phyloP scores from a whole-genome alignment of 2,113 vertebrate species.

The Lota lota region DNA sequence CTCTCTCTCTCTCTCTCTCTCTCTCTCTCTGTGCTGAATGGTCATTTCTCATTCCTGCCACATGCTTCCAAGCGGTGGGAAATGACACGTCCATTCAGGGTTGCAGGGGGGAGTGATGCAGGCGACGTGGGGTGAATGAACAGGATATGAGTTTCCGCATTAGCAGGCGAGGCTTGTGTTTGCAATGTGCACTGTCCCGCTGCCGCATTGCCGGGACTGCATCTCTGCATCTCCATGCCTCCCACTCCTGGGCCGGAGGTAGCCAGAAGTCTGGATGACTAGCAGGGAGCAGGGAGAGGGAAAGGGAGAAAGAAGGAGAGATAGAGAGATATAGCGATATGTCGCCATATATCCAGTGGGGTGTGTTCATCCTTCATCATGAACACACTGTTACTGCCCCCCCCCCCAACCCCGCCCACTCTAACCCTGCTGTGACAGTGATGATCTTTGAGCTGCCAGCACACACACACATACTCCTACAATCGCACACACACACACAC shows the following conservation, averaged over 20 bases:
- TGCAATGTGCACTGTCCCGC: background rate
- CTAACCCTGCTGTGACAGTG: constrained; percentile 19
- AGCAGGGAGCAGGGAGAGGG: background rate
- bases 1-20: too few species aligned
- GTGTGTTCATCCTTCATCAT: constrained; percentile 24
- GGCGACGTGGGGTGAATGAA: constrained; percentile 23
- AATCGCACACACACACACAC: constrained; percentile 9
- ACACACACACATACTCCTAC: background rate
- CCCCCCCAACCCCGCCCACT: constrained; percentile 5
- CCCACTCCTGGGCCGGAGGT: constrained; percentile 16
- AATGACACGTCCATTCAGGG: constrained; percentile 27
- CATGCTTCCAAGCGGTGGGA: constrained; percentile 16
- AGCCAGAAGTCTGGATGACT: constrained; percentile 5
- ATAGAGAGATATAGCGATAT: background rate
- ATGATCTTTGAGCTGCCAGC: constrained; percentile 2
- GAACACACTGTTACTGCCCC: constrained; percentile 20
- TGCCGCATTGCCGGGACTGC: constrained; percentile 12
- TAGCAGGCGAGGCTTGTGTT: constrained; percentile 21
- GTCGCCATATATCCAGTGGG: constrained; percentile 1
- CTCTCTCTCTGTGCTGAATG: background rate
- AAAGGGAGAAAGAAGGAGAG: background rate
- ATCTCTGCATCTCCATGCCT: constrained; percentile 18
- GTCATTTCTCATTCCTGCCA: constrained; percentile 34
- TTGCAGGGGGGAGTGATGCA: constrained; percentile 5
- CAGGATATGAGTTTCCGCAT: constrained; percentile 24